Percentiles rank a stretch among this genome's conserved stretches.
Evolutionary conservation across 2,113 vertebrate species (phyloP).

Genomic region (Phoxinus phoxinus): DNA sequence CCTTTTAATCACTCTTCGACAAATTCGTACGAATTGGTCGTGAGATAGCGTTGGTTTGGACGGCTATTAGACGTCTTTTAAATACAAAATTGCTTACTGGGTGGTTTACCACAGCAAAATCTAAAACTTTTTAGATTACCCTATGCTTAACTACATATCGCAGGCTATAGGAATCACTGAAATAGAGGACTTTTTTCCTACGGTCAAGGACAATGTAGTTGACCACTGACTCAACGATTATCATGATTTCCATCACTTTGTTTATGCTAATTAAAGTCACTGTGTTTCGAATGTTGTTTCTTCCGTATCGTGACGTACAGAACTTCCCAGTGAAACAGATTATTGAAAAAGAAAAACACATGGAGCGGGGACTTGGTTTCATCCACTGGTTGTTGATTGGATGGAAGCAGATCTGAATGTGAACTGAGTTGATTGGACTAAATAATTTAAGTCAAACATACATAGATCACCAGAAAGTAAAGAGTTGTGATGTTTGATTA

Average conservation of each 20-base stretch:
- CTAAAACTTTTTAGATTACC: neutral
- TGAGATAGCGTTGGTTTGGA: no score
- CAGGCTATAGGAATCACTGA: neutral
- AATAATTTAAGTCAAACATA: no score
- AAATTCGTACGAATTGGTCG: no score
- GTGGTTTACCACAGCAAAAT: neutral
- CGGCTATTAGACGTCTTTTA: no score
- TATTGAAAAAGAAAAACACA: neutral
- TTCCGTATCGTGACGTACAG: neutral
- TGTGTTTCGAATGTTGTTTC: neutral
- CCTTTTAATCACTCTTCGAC: no score
- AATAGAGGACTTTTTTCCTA: neutral
- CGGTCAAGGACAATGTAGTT: neutral
- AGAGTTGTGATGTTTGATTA: no score
- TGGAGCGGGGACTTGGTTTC: neutral
- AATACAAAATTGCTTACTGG: no score
- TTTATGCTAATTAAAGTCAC: neutral
- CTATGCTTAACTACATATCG: neutral
- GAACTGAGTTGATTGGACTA: no score
- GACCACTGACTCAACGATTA: neutral
- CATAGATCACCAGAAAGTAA: no score
- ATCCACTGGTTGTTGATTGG: neutral
- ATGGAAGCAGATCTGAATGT: neutral
- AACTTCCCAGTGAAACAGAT: neutral
- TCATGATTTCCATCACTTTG: neutral